Evolutionary conservation across 2,888 invertebrate species (phyloP).

Genomic region (Leucophenga montana): DNA sequence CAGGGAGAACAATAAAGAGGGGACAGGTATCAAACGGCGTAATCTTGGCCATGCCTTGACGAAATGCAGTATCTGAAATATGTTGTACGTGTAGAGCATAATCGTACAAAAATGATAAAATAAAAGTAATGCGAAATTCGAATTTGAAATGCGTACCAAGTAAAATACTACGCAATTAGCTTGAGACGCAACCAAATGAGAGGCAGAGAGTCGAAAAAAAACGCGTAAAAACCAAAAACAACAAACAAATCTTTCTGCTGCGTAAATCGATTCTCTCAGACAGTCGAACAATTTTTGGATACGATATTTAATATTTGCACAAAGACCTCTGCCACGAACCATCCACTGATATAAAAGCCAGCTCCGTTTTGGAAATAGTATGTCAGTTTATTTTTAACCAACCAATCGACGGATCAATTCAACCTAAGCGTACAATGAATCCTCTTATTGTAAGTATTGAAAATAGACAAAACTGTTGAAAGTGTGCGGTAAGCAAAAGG

Average conservation of each 20-base stretch:
- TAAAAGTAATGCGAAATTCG: not conserved
- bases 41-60: conserved; percentile 4
- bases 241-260: not conserved
- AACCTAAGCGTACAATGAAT: conserved; percentile 72
- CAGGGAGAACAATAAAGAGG: not conserved
- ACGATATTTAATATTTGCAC: conserved; percentile 59
- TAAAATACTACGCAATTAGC: not conserved
- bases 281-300: conserved; percentile 29
- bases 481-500: not conserved
- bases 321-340: conserved; percentile 44
- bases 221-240: not conserved
- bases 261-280: conserved; percentile 17
- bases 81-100: conserved; percentile 16
- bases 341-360: conserved; percentile 68
- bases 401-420: conserved; percentile 71
- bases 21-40: not conserved
- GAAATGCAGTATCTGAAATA: not conserved
- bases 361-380: conserved; percentile 61
- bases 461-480: not conserved
- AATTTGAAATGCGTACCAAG: conserved; percentile 29
- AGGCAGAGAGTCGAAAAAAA: not conserved
- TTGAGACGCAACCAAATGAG: not conserved
- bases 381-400: conserved; percentile 73
- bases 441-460: conserved; percentile 72
- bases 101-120: conserved; percentile 2